phyloP scores from a whole-genome alignment of 2,113 vertebrate genomes.

The Syrmaticus mikado region DNA sequence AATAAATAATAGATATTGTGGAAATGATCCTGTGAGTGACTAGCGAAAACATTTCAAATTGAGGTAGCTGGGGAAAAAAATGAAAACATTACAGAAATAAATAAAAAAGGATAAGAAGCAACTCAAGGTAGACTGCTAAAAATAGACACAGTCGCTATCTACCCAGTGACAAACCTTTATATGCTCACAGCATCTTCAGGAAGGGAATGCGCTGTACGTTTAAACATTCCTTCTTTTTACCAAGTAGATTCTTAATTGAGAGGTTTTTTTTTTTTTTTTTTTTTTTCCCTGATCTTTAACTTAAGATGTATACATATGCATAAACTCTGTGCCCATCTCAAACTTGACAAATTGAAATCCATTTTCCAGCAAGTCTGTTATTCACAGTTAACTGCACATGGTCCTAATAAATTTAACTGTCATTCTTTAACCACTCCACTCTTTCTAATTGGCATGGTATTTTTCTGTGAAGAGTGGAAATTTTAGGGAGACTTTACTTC shows the following conservation, averaged over 20 bases:
- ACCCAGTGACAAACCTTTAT: neutral
- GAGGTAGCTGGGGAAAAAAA: neutral
- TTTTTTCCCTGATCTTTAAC: neutral
- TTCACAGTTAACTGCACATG: neutral
- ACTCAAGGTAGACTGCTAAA: neutral
- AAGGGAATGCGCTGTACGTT: neutral
- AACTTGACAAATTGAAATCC: neutral
- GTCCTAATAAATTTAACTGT: neutral
- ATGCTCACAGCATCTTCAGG: neutral
- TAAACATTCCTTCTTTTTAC: conserved; percentile 27
- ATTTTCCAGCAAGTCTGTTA: neutral
- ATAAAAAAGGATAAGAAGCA: neutral
- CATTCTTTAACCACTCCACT: neutral
- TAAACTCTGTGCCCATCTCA: neutral
- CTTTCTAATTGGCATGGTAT: neutral
- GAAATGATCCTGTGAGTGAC: conserved; percentile 1
- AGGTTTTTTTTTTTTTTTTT: neutral
- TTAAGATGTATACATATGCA: neutral
- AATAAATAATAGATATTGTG: conserved; percentile 43
- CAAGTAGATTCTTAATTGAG: neutral
- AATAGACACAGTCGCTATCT: neutral
- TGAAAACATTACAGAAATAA: neutral
- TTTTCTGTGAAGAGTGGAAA: neutral
- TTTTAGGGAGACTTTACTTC: neutral
- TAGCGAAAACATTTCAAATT: conserved; percentile 20